phyloP scores from a whole-genome alignment of 2,113 vertebrate species.

The Calidris pygmaea region DNA sequence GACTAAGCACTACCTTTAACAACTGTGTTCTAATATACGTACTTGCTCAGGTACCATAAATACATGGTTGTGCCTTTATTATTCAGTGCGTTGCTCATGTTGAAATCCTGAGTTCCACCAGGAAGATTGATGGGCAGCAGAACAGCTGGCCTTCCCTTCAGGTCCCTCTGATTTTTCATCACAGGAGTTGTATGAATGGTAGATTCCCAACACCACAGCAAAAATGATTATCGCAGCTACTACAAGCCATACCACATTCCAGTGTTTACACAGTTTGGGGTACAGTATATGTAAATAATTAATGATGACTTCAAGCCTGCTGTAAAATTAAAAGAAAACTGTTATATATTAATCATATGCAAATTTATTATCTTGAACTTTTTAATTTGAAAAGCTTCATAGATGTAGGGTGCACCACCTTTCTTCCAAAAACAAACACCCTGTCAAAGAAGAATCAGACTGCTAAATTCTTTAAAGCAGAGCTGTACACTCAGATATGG shows the following conservation, averaged over 20 bases:
- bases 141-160: constrained; percentile 72
- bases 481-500: not conserved
- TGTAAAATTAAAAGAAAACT: constrained; percentile 67
- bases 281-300: constrained; percentile 80
- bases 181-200: constrained; percentile 76
- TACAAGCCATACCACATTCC: constrained; percentile 79
- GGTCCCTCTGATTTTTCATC: constrained; percentile 68
- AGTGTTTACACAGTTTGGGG: constrained; percentile 80
- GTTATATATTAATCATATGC: not conserved
- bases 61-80: not conserved
- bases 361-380: not conserved
- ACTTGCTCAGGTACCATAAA: not conserved
- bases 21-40: not conserved
- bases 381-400: not conserved
- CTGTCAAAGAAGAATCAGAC: not conserved
- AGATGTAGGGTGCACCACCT: not conserved
- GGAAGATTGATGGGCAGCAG: constrained; percentile 70
- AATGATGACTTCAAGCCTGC: constrained; percentile 81
- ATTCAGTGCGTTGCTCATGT: constrained; percentile 73
- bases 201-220: constrained; percentile 75
- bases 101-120: constrained; percentile 80
- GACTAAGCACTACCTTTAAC: constrained; percentile 26
- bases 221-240: constrained; percentile 74
- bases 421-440: not conserved
- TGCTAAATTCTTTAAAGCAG: not conserved